Evolutionary conservation across 1,140 invertebrate species (phyloP), one percentile per base, ranked within the genome.

Genomic region (Drosophila pruinosa): DNA sequence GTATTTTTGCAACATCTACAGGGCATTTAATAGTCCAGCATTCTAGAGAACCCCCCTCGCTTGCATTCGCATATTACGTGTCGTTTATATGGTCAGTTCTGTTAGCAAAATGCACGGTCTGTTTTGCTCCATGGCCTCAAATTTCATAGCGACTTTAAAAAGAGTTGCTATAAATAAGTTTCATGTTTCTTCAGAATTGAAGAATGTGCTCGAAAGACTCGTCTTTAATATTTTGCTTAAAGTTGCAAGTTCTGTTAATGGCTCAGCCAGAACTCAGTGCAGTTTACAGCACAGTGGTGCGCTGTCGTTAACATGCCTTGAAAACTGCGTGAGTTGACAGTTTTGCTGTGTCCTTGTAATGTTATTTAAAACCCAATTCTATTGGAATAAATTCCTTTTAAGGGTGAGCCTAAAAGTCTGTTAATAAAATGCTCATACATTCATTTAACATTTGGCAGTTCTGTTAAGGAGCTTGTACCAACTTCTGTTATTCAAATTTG

Each of bases 111-210:
- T 26, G 43, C 43, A 1, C 26, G 15, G 14, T 17, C 5, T 5
- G 38, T 50, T 28, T 26, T 28, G 4, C 31, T 50, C 47, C 15
- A 28, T 31, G 14, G 26, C 47, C 47, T 50, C 47, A 31, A 31
- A 31, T 50, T 50, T 28, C 47, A 50, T 50, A 28, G 47, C 15
- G 47, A 17, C 26, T 28, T 50, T 50, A 1, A 41, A 10, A 50
- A 28, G 47, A 50, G 47, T 28, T 28, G 7, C 47, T 50, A 50
- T 50, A 50, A 50, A 50, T 50, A 50, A 31, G 47, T 31, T 50
- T 50, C 24, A 50, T 50, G 47, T 28, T 50, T 50, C 26, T 10
- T 4, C 15, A 31, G 26, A 50, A 50, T 31, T 28, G 24, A 14
- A 31, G 24, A 31, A 10, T 47, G 43, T 24, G 12, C 22, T 12